Conservation (phyloP, 2,113 vertebrate species). For the Eleginops maclovinus region DNA sequence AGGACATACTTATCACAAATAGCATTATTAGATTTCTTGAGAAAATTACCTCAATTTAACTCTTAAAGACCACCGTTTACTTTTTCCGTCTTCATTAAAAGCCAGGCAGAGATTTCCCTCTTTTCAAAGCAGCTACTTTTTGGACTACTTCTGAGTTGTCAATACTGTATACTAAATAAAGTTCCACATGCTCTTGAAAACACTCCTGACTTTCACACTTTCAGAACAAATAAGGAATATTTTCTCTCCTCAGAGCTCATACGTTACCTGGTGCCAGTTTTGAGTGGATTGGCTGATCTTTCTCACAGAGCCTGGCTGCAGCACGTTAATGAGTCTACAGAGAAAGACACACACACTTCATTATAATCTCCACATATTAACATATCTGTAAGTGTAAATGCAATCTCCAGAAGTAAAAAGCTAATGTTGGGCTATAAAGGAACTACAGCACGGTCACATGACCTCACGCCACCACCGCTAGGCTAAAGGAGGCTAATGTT, state of each 20-base stretch:
- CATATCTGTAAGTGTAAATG: no score
- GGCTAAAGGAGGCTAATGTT: no score
- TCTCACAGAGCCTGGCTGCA: conserved; percentile 92
- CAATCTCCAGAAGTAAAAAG: no score
- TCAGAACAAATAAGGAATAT: neutral
- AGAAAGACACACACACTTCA: conserved; percentile 19
- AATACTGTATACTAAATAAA: neutral
- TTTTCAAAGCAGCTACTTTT: conserved; percentile 40
- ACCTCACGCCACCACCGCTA: no score
- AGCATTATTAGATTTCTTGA: no score
- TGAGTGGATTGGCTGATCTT: conserved; percentile 91
- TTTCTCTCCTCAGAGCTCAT: neutral
- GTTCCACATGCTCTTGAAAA: conserved; percentile 24
- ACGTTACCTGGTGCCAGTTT: conserved; percentile 94
- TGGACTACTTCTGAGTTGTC: conserved; percentile 41
- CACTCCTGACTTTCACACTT: neutral
- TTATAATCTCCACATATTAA: no score
- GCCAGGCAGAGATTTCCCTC: conserved; percentile 16
- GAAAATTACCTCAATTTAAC: conserved; percentile 2
- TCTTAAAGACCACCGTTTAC: conserved; percentile 22
- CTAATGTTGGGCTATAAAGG: no score
- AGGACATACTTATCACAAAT: no score
- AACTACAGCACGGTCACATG: no score
- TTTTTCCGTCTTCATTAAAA: conserved; percentile 24
- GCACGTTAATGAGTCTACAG: conserved; percentile 91